These are phyloP conservation scores for Noctua janthina DNA, from an alignment of 2,888 invertebrate species.

Conservation along the genomic window DNA sequence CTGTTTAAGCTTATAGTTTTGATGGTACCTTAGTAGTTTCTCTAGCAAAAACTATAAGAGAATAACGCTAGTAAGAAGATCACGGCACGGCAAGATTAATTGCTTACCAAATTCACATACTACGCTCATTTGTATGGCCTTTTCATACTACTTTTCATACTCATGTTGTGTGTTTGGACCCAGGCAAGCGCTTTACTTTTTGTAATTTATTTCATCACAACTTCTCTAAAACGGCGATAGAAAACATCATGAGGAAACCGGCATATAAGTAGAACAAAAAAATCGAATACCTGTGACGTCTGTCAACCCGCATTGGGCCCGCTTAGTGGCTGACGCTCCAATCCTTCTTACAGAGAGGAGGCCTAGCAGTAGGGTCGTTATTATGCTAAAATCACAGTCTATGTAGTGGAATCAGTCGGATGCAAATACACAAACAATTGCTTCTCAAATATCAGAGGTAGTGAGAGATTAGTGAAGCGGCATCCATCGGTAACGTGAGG, in stretches of 20 bases:
- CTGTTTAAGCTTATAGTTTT: neutral
- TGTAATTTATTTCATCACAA: neutral
- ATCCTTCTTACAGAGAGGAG: neutral
- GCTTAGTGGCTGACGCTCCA: neutral
- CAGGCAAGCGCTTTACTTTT: neutral
- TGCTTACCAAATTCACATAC: neutral
- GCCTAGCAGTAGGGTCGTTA: neutral
- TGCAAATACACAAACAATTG: slow-evolving; percentile 51
- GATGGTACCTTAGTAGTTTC: neutral
- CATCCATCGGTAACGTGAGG: slow-evolving; percentile 58
- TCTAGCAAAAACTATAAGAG: neutral
- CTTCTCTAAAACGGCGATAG: neutral
- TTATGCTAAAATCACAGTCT: neutral
- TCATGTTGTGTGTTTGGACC: neutral
- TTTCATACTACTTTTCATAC: neutral
- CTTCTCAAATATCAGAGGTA: slow-evolving; percentile 53
- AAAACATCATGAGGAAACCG: neutral
- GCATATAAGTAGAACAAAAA: neutral
- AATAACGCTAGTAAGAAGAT: neutral
- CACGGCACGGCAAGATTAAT: neutral
- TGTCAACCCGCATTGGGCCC: neutral
- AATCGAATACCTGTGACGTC: neutral
- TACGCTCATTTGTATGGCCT: neutral
- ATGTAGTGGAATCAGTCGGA: slow-evolving; percentile 12
- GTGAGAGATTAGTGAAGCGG: slow-evolving; percentile 52